A percentile compares a stretch with the other conserved stretches of the same genome.
phyloP scores from a whole-genome alignment of 2,113 vertebrate genomes.

The Cacatua alba region DNA sequence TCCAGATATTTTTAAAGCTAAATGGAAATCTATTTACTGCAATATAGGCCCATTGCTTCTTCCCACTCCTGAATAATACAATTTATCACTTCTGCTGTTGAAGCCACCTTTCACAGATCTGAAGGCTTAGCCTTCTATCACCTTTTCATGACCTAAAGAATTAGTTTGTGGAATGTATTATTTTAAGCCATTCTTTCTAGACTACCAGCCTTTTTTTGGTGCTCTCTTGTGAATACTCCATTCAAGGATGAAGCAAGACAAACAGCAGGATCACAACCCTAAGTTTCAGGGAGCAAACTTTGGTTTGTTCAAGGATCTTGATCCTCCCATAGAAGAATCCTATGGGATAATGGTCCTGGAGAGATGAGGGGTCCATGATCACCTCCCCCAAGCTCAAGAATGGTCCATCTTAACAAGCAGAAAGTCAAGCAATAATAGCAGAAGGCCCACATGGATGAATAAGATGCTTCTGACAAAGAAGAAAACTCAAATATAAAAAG shows the following conservation, averaged over 20 bases:
- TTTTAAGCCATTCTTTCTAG: neutral
- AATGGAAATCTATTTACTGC: neutral
- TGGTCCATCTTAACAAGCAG: neutral
- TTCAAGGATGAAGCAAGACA: neutral
- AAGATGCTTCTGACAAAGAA: neutral
- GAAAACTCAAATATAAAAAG: neutral
- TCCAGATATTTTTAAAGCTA: neutral
- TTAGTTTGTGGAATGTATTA: neutral
- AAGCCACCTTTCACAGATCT: neutral
- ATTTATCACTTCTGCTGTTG: neutral
- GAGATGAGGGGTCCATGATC: neutral
- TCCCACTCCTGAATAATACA: neutral
- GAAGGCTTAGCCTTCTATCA: neutral
- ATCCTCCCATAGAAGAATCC: neutral
- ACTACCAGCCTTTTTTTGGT: neutral
- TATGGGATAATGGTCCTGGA: neutral
- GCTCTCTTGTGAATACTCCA: neutral
- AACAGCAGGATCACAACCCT: neutral
- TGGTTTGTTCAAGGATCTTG: neutral
- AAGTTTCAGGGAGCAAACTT: neutral
- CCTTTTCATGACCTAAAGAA: neutral
- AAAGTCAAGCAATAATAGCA: neutral
- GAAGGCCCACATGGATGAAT: neutral
- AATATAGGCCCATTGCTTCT: neutral
- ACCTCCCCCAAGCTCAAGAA: neutral